phyloP scores from a whole-genome alignment of 2,113 vertebrate genomes.

The Malurus elegans region DNA sequence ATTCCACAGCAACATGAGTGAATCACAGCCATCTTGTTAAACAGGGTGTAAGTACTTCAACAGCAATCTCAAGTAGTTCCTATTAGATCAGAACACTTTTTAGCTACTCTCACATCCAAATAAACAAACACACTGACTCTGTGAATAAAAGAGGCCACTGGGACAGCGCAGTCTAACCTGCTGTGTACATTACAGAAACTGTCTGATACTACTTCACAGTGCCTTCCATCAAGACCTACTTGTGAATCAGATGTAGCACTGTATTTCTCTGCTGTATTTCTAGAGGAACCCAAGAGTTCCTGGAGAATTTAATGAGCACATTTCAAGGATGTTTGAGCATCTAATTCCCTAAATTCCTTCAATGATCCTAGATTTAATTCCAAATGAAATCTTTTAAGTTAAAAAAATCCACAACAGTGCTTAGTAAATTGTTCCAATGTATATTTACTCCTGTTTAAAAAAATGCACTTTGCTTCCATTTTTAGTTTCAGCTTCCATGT shows the following conservation, averaged over 20 bases:
- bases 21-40: not conserved
- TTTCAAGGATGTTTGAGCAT: constrained; percentile 42
- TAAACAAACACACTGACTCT: not conserved
- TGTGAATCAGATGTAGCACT: not conserved
- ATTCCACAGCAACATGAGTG: not conserved
- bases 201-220: not conserved
- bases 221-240: not conserved
- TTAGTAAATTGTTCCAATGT: not conserved
- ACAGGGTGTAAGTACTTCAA: not conserved
- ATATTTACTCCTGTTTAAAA: not conserved
- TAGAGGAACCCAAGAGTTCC: not conserved
- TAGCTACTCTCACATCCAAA: not conserved
- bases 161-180: not conserved
- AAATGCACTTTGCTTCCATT: not conserved
- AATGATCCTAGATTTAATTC: not conserved
- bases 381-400: constrained; percentile 6
- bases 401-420: not conserved
- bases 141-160: not conserved
- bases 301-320: constrained; percentile 7
- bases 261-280: not conserved
- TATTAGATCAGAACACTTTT: not conserved
- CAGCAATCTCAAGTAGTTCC: not conserved
- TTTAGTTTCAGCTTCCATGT: not conserved
- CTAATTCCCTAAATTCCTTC: constrained; percentile 42
- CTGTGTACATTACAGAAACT: not conserved